Evolutionary conservation across 2,888 invertebrate genomes (phyloP).

Genomic region (Craniophora ligustri): DNA sequence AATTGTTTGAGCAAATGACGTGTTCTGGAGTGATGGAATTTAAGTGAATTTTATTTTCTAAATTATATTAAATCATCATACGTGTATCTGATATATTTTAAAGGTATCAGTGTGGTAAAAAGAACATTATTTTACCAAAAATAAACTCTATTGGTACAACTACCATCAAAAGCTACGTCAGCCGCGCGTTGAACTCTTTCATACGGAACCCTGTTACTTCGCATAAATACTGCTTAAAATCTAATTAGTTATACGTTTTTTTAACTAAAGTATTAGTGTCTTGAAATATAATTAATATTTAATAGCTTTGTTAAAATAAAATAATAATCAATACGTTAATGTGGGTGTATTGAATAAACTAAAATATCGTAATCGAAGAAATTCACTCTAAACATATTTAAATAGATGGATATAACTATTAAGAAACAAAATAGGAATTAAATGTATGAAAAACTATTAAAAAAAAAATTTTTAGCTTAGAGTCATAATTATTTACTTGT

Average conservation of each 20-base stretch:
- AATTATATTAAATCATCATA: too few relatives aligned
- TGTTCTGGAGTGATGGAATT: too few relatives aligned
- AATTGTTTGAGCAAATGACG: too few relatives aligned
- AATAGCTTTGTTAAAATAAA: neutral
- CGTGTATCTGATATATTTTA: too few relatives aligned
- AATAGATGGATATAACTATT: too few relatives aligned
- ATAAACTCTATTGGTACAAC: neutral
- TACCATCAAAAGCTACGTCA: neutral
- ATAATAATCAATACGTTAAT: neutral
- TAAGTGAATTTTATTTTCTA: too few relatives aligned
- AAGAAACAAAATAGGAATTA: neutral
- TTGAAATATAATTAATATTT: neutral
- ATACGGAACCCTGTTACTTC: conserved; percentile 49
- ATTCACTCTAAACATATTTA: neutral
- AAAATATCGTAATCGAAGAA: neutral
- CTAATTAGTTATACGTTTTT: neutral
- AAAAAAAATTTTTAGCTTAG: too few relatives aligned
- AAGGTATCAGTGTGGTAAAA: too few relatives aligned
- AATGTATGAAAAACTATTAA: too few relatives aligned
- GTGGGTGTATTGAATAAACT: neutral
- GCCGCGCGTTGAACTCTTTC: conserved; percentile 80
- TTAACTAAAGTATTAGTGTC: neutral
- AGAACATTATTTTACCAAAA: too few relatives aligned
- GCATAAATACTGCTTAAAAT: conserved; percentile 21
- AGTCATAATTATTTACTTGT: too few relatives aligned